These are phyloP conservation scores for Epinephelus coioides DNA, from an alignment of 2,797 vertebrate species.

Conservation along the genomic window DNA sequence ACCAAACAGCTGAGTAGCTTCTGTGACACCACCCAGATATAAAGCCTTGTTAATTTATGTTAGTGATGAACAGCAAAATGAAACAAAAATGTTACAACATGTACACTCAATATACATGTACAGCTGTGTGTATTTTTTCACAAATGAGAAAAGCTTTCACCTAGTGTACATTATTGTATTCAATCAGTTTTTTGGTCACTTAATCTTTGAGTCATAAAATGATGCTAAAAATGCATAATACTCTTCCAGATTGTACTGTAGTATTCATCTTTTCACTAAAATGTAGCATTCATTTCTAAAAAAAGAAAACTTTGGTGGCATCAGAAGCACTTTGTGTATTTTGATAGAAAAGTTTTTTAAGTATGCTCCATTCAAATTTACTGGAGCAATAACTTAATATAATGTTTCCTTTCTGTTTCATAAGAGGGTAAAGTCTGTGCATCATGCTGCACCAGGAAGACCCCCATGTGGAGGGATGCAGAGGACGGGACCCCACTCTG, in stretches of 20 bases:
- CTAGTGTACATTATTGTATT: not conserved
- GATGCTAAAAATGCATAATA: not conserved
- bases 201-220: not conserved
- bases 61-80: not conserved
- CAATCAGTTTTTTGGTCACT: not conserved
- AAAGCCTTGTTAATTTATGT: not conserved
- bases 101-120: not conserved
- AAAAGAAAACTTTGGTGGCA: not conserved
- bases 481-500: constrained; percentile 95
- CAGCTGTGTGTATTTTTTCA: not conserved
- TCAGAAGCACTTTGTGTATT: not conserved
- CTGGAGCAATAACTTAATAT: not conserved
- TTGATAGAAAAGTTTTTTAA: not conserved
- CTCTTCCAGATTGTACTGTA: not conserved
- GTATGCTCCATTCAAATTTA: not conserved
- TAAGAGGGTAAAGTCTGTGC: constrained; percentile 89
- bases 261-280: not conserved
- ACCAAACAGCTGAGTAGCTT: not conserved
- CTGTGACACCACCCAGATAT: not conserved
- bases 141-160: not conserved
- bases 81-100: not conserved
- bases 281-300: not conserved
- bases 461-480: constrained; percentile 93
- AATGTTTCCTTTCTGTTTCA: constrained; percentile 15
- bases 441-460: constrained; percentile 92